Percentiles rank a stretch among this genome's conserved stretches.
Evolutionary conservation across 2,888 invertebrate species (phyloP).

Genomic region (Hyposoter dolosus): DNA sequence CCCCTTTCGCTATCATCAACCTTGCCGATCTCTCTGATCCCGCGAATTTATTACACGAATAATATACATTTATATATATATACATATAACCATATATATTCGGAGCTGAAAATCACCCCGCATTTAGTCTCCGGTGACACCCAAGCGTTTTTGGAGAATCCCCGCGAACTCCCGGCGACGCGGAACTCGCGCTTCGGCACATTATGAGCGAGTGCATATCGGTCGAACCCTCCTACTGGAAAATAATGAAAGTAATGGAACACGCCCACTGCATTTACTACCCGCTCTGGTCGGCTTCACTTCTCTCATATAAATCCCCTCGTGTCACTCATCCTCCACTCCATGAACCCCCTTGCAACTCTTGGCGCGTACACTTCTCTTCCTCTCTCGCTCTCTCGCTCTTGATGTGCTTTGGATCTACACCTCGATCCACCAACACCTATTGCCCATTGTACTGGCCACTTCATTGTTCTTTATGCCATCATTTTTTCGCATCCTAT

Average conservation of each 20-base stretch:
- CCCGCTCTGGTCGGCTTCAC: slow-evolving; percentile 57
- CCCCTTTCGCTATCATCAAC: slow-evolving; percentile 57
- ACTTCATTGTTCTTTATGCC: slow-evolving; percentile 82
- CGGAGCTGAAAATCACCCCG: background rate
- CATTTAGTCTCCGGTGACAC: slow-evolving; percentile 17
- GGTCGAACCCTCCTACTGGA: slow-evolving; percentile 79
- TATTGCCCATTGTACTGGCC: slow-evolving; percentile 81
- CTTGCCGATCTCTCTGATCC: slow-evolving; percentile 64
- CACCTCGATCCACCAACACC: slow-evolving; percentile 70
- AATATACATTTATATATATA: slow-evolving; percentile 28
- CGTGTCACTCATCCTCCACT: slow-evolving; percentile 49
- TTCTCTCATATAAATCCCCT: slow-evolving; percentile 67
- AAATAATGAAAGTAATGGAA: slow-evolving; percentile 84
- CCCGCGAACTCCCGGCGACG: slow-evolving; percentile 45
- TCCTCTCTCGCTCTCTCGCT: slow-evolving; percentile 7
- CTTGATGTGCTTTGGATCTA: slow-evolving; percentile 51
- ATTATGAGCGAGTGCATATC: slow-evolving; percentile 73
- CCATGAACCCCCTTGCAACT: slow-evolving; percentile 54
- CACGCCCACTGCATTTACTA: slow-evolving; percentile 84
- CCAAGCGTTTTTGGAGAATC: slow-evolving; percentile 35
- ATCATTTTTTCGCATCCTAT: slow-evolving; percentile 81
- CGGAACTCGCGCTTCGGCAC: slow-evolving; percentile 62
- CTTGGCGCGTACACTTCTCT: slow-evolving; percentile 65
- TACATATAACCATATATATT: background rate
- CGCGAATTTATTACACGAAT: slow-evolving; percentile 63